Evolutionary conservation across 2,888 invertebrate genomes (phyloP).

Genomic region (Elmis aenea): DNA sequence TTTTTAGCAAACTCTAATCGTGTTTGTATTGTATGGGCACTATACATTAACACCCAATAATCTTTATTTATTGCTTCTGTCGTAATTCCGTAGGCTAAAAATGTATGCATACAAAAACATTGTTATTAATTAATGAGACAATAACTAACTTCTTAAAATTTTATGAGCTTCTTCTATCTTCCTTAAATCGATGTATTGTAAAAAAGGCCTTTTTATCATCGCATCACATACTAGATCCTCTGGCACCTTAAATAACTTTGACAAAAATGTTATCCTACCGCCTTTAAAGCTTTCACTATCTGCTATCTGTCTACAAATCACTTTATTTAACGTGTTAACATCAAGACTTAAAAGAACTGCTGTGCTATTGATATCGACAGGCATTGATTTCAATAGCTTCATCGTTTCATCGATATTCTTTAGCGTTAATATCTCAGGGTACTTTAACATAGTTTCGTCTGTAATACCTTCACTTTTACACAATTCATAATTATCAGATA

Average conservation of each 20-base stretch:
- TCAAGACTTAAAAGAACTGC: constrained; percentile 29
- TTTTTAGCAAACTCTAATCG: constrained; percentile 38
- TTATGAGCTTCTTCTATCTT: constrained; percentile 19
- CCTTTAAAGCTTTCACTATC: constrained; percentile 19
- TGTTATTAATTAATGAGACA: neutral
- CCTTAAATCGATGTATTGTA: constrained; percentile 19
- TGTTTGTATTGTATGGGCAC: constrained; percentile 30
- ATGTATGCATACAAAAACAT: neutral
- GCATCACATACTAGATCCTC: constrained; percentile 24
- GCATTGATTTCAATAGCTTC: constrained; percentile 26
- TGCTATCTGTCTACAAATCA: constrained; percentile 20
- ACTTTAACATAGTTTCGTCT: constrained; percentile 26
- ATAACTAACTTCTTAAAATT: constrained; percentile 19
- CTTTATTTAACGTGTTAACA: constrained; percentile 17
- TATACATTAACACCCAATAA: constrained; percentile 46
- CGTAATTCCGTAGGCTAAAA: neutral
- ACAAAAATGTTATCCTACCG: constrained; percentile 20
- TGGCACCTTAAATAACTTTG: constrained; percentile 29
- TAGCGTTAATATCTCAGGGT: constrained; percentile 34
- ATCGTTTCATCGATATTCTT: constrained; percentile 28
- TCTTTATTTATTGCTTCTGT: constrained; percentile 42
- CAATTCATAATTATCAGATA: constrained; percentile 30
- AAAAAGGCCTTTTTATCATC: constrained; percentile 22
- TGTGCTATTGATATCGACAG: constrained; percentile 30
- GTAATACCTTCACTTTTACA: constrained; percentile 28